Evolutionary conservation across 2,888 invertebrate genomes (phyloP).

Genomic region (Heliothis peltigera): DNA sequence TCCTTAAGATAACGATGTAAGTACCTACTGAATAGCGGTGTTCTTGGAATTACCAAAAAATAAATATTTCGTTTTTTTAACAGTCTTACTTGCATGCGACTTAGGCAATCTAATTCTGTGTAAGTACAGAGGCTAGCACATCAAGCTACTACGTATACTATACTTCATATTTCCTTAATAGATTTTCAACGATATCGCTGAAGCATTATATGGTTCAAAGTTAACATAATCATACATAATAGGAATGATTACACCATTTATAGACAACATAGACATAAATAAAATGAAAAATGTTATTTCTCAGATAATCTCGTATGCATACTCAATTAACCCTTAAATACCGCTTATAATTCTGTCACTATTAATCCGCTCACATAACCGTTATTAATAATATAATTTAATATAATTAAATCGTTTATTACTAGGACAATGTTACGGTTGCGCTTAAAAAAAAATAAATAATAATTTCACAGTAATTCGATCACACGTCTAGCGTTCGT

Average conservation of each 20-base stretch:
- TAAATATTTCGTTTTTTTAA: no score
- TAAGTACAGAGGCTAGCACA: no score
- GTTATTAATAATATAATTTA: conserved; percentile 44
- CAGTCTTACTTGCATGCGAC: no score
- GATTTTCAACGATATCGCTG: no score
- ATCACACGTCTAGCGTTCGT: conserved; percentile 60
- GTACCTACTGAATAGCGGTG: no score
- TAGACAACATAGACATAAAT: conserved; percentile 27
- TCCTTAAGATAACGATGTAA: no score
- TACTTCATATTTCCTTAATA: no score
- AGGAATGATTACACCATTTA: not conserved
- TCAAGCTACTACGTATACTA: no score
- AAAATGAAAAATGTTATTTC: conserved; percentile 15
- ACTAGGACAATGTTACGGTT: conserved; percentile 41
- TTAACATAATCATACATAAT: no score
- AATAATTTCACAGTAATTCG: conserved; percentile 52
- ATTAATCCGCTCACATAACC: conserved; percentile 23
- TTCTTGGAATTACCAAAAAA: no score
- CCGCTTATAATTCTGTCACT: conserved; percentile 25
- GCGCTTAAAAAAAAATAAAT: conserved; percentile 29
- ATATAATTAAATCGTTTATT: conserved; percentile 41
- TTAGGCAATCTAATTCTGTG: conserved; percentile 7
- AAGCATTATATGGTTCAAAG: no score
- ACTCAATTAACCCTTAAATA: conserved; percentile 40
- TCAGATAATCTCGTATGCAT: conserved; percentile 20